Conservation (phyloP, 2,797 vertebrate species). For the Peromyscus melanophrys region DNA sequence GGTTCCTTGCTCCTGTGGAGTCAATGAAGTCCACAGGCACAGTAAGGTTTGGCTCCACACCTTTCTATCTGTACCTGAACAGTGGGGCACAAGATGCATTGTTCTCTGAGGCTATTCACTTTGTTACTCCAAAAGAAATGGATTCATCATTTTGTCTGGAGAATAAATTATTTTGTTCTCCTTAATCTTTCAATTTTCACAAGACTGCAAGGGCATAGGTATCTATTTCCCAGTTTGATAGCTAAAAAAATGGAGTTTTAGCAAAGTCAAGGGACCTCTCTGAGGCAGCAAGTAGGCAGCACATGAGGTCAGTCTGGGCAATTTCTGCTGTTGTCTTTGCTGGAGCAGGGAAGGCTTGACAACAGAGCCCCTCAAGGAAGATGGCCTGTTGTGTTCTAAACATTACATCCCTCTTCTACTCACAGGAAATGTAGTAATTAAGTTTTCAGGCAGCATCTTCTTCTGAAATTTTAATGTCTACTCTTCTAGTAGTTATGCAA, state of each 20-base stretch:
- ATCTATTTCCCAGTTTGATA: not conserved
- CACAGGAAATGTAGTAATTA: conserved; percentile 18
- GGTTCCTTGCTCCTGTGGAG: not conserved
- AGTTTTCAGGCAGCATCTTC: conserved; percentile 16
- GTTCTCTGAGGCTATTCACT: not conserved
- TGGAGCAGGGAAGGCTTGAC: not conserved
- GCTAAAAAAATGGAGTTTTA: not conserved
- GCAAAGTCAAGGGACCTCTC: not conserved
- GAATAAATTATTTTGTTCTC: conserved; percentile 10
- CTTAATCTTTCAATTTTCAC: not conserved
- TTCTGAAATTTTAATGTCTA: conserved; percentile 62
- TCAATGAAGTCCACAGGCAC: not conserved
- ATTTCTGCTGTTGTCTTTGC: not conserved
- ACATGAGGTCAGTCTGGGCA: not conserved
- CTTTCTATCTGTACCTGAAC: not conserved
- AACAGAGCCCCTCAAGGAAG: not conserved
- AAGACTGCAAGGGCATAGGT: not conserved
- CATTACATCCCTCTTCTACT: not conserved
- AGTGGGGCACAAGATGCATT: fast-evolving
- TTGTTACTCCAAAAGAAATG: not conserved
- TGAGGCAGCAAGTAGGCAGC: not conserved
- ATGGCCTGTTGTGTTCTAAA: not conserved
- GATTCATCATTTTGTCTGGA: not conserved
- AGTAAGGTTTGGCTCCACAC: not conserved
- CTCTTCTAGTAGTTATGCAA: conserved; percentile 10